Evolutionary conservation across 1,140 invertebrate genomes (phyloP).

Genomic region (Trichonephila inaurata): DNA sequence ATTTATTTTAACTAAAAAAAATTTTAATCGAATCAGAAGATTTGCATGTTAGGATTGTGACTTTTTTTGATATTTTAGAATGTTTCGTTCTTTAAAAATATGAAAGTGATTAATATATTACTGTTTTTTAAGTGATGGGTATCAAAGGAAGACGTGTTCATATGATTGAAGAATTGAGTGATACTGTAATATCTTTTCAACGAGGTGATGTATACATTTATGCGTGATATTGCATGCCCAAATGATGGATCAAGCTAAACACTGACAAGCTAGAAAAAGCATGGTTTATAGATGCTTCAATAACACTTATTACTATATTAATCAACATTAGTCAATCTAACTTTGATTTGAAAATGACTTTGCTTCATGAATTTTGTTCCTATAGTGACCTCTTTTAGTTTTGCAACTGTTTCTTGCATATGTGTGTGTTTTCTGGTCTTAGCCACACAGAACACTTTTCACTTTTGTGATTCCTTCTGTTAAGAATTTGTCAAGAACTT

Average conservation of each 20-base stretch:
- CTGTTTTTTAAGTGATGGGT: slow-evolving; percentile 91
- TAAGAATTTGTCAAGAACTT: no score
- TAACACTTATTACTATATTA: slow-evolving; percentile 43
- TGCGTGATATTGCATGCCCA: slow-evolving; percentile 78
- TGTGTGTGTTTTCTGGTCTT: no score
- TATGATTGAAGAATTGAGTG: slow-evolving; percentile 98
- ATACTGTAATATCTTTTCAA: slow-evolving; percentile 98
- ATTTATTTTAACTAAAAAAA: background rate
- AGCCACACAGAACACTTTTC: no score
- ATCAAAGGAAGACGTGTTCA: slow-evolving; percentile 97
- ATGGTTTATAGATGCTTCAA: slow-evolving; percentile 46
- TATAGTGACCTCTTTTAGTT: background rate
- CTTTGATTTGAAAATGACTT: background rate
- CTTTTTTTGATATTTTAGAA: background rate
- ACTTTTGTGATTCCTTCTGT: no score
- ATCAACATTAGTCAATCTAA: slow-evolving; percentile 36
- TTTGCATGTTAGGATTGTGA: background rate
- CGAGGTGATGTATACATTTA: slow-evolving; percentile 87
- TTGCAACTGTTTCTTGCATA: no score
- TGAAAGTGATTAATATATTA: slow-evolving; percentile 46
- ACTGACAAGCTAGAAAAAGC: slow-evolving; percentile 41
- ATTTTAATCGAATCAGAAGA: background rate
- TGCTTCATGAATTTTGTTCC: background rate
- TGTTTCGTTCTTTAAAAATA: background rate
- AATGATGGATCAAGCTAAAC: slow-evolving; percentile 34